Conservation (phyloP, 2,113 vertebrate genomes). For the Steatornis caripensis region DNA sequence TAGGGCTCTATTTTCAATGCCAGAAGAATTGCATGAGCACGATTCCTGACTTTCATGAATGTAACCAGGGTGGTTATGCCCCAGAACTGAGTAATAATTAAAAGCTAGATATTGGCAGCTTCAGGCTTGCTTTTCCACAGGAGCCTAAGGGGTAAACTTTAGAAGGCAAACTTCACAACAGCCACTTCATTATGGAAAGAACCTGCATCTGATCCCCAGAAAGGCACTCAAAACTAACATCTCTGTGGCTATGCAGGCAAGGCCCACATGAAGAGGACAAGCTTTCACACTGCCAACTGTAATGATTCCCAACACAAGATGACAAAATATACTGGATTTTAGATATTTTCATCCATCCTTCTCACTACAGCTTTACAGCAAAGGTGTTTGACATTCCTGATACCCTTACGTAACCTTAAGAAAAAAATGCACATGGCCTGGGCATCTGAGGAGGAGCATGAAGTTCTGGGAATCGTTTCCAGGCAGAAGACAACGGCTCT, state of each 20-base stretch:
- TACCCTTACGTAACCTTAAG: not conserved
- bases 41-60: constrained; percentile 27
- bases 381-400: not conserved
- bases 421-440: not conserved
- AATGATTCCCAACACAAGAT: not conserved
- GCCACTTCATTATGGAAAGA: constrained; percentile 1
- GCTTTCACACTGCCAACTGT: not conserved
- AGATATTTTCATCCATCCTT: not conserved
- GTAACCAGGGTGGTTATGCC: constrained; percentile 51
- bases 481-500: not conserved
- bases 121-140: constrained; percentile 27
- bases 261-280: not conserved
- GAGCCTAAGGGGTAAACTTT: constrained; percentile 43
- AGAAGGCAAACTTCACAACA: constrained; percentile 42
- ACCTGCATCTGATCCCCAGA: not conserved
- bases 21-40: not conserved
- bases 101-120: constrained; percentile 56
- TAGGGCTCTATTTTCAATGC: constrained; percentile 5
- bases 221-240: not conserved
- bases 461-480: not conserved
- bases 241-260: not conserved
- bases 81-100: constrained; percentile 55
- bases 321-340: not conserved
- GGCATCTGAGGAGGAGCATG: not conserved
- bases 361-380: not conserved